phyloP scores from a whole-genome alignment of 2,797 vertebrate genomes.

The Urosaurus nigricauda region DNA sequence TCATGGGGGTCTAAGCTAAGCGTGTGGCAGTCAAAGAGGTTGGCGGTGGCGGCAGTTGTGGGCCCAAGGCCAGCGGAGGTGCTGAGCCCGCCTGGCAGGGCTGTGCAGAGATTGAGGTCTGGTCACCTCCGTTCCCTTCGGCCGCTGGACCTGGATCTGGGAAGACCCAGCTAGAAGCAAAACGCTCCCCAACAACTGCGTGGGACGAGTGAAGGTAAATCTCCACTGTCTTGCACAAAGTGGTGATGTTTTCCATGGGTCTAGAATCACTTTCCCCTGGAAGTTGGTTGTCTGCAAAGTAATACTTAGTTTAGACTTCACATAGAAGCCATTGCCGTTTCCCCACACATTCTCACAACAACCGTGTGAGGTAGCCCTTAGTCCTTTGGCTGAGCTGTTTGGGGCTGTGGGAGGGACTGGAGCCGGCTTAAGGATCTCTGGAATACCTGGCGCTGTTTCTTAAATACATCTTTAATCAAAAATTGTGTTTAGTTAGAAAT shows the following conservation, averaged over 20 bases:
- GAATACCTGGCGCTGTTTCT: neutral
- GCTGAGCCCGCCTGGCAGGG: neutral
- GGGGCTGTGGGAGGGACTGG: too few species aligned
- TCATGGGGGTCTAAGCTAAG: too few species aligned
- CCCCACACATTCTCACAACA: neutral
- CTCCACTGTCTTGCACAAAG: too few species aligned
- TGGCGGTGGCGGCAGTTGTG: accelerated
- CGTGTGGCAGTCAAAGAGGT: neutral
- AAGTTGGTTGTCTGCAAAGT: neutral
- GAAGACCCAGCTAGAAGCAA: neutral
- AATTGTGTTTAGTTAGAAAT: neutral
- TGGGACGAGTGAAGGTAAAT: too few species aligned
- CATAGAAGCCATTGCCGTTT: neutral
- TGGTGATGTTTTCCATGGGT: neutral
- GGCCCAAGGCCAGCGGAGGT: neutral
- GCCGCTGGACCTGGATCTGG: neutral
- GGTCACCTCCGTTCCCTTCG: too few species aligned
- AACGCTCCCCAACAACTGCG: neutral
- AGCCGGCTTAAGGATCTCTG: too few species aligned
- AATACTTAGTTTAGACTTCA: neutral
- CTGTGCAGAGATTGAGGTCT: neutral
- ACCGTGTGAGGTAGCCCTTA: neutral
- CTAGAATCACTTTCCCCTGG: neutral
- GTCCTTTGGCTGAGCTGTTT: accelerated
- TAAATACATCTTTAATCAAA: conserved; percentile 5